Conservation (phyloP, 1,140 invertebrate genomes). For the Tribolium madens region DNA sequence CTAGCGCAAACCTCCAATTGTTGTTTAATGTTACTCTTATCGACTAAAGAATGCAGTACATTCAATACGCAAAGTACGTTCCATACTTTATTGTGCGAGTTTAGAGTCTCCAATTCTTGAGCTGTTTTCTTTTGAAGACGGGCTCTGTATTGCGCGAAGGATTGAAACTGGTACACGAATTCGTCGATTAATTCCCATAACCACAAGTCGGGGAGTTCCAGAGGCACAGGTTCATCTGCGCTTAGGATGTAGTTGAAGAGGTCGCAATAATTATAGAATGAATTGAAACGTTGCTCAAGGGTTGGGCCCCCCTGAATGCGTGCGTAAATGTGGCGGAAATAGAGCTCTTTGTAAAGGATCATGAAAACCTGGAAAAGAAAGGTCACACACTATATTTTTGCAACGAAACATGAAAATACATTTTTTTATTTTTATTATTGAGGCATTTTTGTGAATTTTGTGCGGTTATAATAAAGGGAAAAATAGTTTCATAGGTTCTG, state of each 20-base stretch:
- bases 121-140: conserved; percentile 87
- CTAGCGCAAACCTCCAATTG: conserved; percentile 93
- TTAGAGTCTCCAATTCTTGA: conserved; percentile 85
- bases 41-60: conserved; percentile 96
- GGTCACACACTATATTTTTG: background rate
- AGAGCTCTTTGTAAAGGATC: conserved; percentile 97
- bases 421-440: too few relatives aligned
- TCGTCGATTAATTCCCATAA: conserved; percentile 99
- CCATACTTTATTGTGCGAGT: conserved; percentile 93
- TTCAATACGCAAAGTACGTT: conserved; percentile 98
- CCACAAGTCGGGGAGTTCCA: conserved; percentile 98
- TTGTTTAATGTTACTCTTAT: conserved; percentile 98
- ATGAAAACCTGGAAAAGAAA: conserved; percentile 79
- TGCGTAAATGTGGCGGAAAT: conserved; percentile 97
- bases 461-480: too few relatives aligned
- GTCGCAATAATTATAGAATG: conserved; percentile 98
- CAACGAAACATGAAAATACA: too few relatives aligned
- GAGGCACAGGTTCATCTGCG: conserved; percentile 87
- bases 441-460: too few relatives aligned
- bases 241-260: conserved; percentile 97
- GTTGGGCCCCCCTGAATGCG: conserved; percentile 86
- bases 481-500: too few relatives aligned
- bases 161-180: conserved; percentile 95
- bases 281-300: conserved; percentile 92
- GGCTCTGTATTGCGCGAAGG: conserved; percentile 93